A percentile compares a stretch with the other conserved stretches of the same genome.
phyloP scores from a whole-genome alignment of 2,888 invertebrate genomes.

The Cosmia trapezina region DNA sequence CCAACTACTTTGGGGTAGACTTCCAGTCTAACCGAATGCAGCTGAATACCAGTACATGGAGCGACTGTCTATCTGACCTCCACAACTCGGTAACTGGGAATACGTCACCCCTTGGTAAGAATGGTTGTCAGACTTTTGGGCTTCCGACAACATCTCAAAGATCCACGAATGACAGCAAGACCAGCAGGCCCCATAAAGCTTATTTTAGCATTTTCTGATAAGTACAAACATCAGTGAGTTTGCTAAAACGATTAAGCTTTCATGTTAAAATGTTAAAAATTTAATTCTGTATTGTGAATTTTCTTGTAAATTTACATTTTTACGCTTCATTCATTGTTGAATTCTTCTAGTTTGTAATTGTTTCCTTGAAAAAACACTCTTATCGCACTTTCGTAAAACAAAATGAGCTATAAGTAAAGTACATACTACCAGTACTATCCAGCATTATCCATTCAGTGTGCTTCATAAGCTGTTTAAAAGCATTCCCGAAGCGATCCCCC shows the following conservation, averaged over 20 bases:
- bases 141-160: too few species aligned
- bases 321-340: background rate
- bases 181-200: too few species aligned
- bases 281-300: background rate
- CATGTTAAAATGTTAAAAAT: background rate
- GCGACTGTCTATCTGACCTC: too few species aligned
- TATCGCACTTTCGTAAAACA: background rate
- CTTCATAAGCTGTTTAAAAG: conserved; percentile 45
- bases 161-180: too few species aligned
- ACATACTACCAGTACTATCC: background rate
- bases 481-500: conserved; percentile 55
- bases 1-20: too few species aligned
- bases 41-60: too few species aligned
- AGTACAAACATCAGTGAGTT: background rate
- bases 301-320: background rate
- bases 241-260: background rate
- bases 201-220: background rate
- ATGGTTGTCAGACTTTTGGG: too few species aligned
- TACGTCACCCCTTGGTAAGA: too few species aligned
- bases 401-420: conserved; percentile 10
- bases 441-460: conserved; percentile 47
- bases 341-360: background rate
- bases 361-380: background rate
- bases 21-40: too few species aligned
- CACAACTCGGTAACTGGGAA: too few species aligned